Evolutionary conservation across 2,797 vertebrate genomes (phyloP), one percentile per base, ranked within the genome.

Genomic region (Mastacembelus armatus): DNA sequence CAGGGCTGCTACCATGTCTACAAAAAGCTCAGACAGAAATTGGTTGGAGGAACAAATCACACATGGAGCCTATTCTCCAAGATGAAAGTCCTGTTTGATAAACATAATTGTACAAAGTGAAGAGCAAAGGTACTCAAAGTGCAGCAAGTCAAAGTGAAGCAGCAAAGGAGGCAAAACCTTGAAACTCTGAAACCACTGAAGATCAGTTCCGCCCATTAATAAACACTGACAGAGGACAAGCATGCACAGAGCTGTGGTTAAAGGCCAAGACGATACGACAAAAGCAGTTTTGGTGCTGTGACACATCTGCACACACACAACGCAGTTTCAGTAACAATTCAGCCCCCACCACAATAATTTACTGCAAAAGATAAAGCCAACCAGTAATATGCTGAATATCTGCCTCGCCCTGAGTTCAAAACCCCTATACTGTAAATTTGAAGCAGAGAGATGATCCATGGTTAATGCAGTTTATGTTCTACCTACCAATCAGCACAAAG

Each of bases 361-460:
- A 80, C 22, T 51, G 44, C 48, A 59, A 56, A 42, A 57, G 63
- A 74, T 65, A 60, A 43, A 73, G 49, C 26, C 58, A 57, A 21
- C 22, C 52, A 33, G 33, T 43, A 65, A 24, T 59, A 29, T 32
- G 40, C 14, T 44, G 44, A 26, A 50, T 56, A 61, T 61, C 57
- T 50, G 42, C 38, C 26, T 63, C 65, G 26, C 16, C 42, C 27
- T 15, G 4, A 56, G 26, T 43, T 21, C 11, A 27, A 47, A 55
- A 60, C 50, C 52, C 38, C 36, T n/a, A n/a, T n/a, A n/a, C n/a
- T n/a, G 48, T 71, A 60, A 71, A 74, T 80, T 55, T 43, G 21
- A 58, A 7, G 22, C 18, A 19, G 22, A 21, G 57, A 54, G 57
- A 59, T 61, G 64, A 66, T 68, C 57, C 44, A 48, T 30, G 33